Evolutionary conservation across 1,140 invertebrate genomes (phyloP), one percentile per base, ranked within the genome.

Genomic region (Alviniconcha marisindica): DNA sequence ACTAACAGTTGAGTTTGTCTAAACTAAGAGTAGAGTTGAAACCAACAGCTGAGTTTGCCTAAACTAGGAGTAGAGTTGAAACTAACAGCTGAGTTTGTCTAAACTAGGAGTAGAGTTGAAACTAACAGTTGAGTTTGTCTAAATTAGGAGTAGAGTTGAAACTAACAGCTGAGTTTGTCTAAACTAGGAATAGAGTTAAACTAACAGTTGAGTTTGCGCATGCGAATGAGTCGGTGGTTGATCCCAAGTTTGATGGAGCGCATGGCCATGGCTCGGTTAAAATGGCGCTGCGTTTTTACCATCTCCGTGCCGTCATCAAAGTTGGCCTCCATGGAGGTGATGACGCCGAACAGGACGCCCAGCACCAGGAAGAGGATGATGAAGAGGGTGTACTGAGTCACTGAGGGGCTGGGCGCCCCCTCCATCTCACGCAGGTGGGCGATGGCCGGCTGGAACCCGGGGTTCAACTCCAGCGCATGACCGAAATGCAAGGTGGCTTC

Each of bases 251-350:
- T 94, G 44, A 97, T 94, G 76, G 96, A 96, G 33, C 96, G 94
- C 96, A 97, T 97, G 4, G 96, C 96, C 96, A 97, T 96, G 1
- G 96, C 96, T 77, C 96, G 94, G 93, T 97, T 97, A 90, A 97
- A 97, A 90, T 97, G 96, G 18, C 96, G 94, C 88, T 95, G 95
- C 24, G 95, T 95, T 89, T 96, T 96, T 84, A 95, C 95, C 82
- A 95, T 94, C 89, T 95, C 94, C 85, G 93, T 90, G 18, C 38
- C 15, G 36, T 94, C 94, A 5, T 89, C 89, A 84, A 94, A 92
- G 88, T 94, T 94, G 87, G 92, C 94, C 89, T 96, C 95, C 85
- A 96, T 94, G 36, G 95, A 96, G 63, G 96, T 96, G 33, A 97
- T 91, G 84, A 97, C 96, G 56, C 96, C 96, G 88, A 97, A 94